Percentiles rank a stretch among this genome's conserved stretches.
Evolutionary conservation across 2,797 vertebrate genomes (phyloP).

Genomic region (Adelosebastes latens): DNA sequence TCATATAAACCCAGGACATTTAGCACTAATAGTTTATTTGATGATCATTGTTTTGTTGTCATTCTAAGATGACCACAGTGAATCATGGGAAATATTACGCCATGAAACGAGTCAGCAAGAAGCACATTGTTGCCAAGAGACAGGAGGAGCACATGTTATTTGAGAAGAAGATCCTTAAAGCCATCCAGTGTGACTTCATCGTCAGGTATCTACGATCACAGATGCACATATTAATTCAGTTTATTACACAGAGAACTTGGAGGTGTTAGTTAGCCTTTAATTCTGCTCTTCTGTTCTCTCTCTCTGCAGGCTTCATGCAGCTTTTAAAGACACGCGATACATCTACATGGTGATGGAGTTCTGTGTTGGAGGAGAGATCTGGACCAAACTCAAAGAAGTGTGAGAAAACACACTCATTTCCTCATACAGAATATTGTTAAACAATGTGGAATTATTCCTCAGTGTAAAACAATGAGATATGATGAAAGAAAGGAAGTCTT

Average conservation of each 20-base stretch:
- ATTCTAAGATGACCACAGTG: slow-evolving; percentile 77
- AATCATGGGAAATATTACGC: slow-evolving; percentile 83
- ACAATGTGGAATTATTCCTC: not conserved
- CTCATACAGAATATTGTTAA: not conserved
- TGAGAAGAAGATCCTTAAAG: slow-evolving; percentile 84
- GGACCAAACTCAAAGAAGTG: slow-evolving; percentile 89
- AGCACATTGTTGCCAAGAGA: slow-evolving; percentile 80
- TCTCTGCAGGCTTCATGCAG: slow-evolving; percentile 78
- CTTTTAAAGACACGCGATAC: slow-evolving; percentile 83
- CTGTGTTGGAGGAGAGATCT: slow-evolving; percentile 87
- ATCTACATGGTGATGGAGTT: slow-evolving; percentile 90
- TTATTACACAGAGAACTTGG: not conserved
- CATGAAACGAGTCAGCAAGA: slow-evolving; percentile 86
- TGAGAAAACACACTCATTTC: slow-evolving; percentile 52
- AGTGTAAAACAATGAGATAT: not conserved
- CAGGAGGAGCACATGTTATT: slow-evolving; percentile 85
- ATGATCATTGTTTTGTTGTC: not conserved
- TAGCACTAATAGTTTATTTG: not conserved
- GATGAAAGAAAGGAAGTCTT: not conserved
- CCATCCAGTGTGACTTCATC: slow-evolving; percentile 82
- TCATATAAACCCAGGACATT: not conserved
- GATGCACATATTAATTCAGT: not conserved
- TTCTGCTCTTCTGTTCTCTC: not conserved
- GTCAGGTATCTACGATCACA: slow-evolving; percentile 74
- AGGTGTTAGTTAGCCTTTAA: not conserved